Conservation (phyloP, 2,888 invertebrate genomes). For the Nasonovia ribisnigri region DNA sequence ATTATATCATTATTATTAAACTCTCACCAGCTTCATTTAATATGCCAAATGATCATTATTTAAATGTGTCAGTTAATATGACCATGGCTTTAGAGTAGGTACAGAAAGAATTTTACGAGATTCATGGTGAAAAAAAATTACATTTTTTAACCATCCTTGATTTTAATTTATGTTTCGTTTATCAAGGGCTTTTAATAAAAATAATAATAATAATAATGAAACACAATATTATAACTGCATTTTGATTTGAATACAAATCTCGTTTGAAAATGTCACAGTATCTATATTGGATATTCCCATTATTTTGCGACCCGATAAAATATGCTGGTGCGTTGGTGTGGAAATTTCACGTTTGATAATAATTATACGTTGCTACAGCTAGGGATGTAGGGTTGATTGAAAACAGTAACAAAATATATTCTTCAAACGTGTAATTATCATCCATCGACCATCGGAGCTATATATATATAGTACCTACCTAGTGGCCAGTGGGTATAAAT, state of each 20-base stretch:
- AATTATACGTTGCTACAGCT: background rate
- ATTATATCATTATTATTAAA: background rate
- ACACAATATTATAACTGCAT: background rate
- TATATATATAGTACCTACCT: background rate
- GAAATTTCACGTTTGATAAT: constrained; percentile 8
- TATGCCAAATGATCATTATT: background rate
- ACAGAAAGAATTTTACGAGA: constrained; percentile 22
- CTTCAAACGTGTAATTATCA: background rate
- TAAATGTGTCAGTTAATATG: constrained; percentile 2
- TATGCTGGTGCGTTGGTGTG: background rate
- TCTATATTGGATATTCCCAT: background rate
- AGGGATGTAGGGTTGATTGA: background rate
- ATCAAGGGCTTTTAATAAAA: constrained; percentile 49
- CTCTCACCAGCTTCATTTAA: background rate
- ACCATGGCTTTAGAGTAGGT: constrained; percentile 16
- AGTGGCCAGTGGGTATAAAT: background rate
- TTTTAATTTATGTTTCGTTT: constrained; percentile 54
- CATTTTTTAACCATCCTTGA: constrained; percentile 51
- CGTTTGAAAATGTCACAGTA: constrained; percentile 17
- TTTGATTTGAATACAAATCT: background rate
- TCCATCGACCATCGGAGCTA: background rate
- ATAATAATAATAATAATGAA: background rate
- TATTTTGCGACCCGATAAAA: background rate
- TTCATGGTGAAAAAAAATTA: constrained; percentile 44
- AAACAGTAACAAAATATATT: background rate